Base-by-base conservation (phyloP, 2,113 vertebrate species). In the Hiodon alosoides region DNA sequence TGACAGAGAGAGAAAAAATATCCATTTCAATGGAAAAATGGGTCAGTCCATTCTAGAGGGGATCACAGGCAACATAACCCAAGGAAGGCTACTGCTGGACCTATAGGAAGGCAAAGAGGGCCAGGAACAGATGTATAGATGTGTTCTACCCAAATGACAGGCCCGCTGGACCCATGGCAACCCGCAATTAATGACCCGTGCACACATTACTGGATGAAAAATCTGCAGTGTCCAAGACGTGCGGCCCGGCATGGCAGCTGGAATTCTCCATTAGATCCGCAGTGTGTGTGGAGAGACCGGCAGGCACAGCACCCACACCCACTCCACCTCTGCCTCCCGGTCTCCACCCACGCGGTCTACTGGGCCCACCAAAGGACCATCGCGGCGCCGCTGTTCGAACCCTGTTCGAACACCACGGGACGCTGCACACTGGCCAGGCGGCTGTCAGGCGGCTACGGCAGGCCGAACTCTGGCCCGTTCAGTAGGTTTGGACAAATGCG, bases 101-200 rank as follows among this genome's bases (percentile, higher is more conserved):
- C 57, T 2, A 3, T 50, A 62, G 64, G 72, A 16, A 47, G 71
- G 10, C 2, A 52, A 4, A 10, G 68, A 66, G 46, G 51, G 52
- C 13, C 10, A 48, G 85, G 75, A 80, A 76, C 74, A 82, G 79
- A 87, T 78, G 87, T 87, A 86, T 90, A 91, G 92, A 91, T 88
- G 87, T 91, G 87, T 88, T 90, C 86, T 91, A 90, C 86, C 86
- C 90, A 92, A 91, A 91, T 91, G 92, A 92, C 90, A 94, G 92
- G 90, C 87, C 84, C 87, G 90, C 79, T 89, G 91, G 91, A 94
- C 91, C 92, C 89, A 88, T 93, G 93, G 93, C 92, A 92, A 93
- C 90, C 83, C 86, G 89, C 91, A 93, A 94, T 93, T 94, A 95
- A 95, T 95, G 94, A 94, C 89, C 93, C 90, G 85, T 91, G 90